A percentile compares a stretch with the other conserved stretches of the same genome.
Conservation (phyloP, 2,113 vertebrate genomes). For the Phainopepla nitens region DNA sequence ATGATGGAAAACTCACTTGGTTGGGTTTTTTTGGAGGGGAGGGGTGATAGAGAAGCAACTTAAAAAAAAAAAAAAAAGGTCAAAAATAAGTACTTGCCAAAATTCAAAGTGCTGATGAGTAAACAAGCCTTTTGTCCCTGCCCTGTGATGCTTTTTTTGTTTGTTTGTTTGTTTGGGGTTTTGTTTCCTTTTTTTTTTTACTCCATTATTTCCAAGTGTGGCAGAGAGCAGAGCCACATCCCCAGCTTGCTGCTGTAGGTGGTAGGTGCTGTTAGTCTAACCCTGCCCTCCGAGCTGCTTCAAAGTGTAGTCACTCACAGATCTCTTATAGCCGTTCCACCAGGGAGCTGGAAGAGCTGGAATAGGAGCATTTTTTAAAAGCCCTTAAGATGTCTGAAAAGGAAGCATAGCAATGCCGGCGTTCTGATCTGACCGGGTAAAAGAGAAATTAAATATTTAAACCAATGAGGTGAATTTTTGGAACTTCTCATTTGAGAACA, state of each 20-base stretch:
- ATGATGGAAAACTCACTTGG: background rate
- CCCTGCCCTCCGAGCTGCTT: background rate
- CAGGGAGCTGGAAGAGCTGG: background rate
- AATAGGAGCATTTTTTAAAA: background rate
- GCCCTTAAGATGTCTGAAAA: background rate
- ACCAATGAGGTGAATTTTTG: background rate
- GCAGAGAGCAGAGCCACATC: background rate
- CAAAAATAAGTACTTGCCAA: background rate
- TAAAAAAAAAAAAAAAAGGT: background rate
- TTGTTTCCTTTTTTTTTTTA: background rate
- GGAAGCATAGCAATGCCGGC: rapidly evolving
- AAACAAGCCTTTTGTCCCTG: constrained; percentile 44
- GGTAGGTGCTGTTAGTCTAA: background rate
- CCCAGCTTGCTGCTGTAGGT: constrained; percentile 36
- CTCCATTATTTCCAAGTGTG: background rate
- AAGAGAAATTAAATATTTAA: background rate
- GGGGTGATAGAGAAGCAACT: background rate
- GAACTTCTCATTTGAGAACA: background rate
- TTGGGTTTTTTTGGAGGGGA: background rate
- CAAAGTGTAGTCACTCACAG: background rate
- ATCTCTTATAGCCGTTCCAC: background rate
- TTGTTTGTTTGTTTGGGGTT: background rate
- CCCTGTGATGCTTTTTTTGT: constrained; percentile 26
- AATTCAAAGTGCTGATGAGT: constrained; percentile 36
- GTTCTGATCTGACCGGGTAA: rapidly evolving